Conservation (phyloP, 2,113 vertebrate genomes). For the pig (Sus scrofa) region T2T-Sscrofa CM000830.6:65762001-65762500, state of each 20-base stretch:
- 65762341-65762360: background rate
- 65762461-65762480: background rate
- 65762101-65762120: background rate
- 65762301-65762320: background rate
- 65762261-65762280: background rate
- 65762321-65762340: background rate
- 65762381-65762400: background rate
- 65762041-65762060: background rate
- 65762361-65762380: background rate
- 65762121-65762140: background rate
- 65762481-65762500: background rate
- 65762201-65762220: background rate
- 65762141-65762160: background rate
- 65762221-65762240: background rate
- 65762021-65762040: background rate
- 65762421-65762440: background rate
- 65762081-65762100: background rate
- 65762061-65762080: background rate
- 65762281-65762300: background rate
- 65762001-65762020: background rate
- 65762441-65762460: background rate
- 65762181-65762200: background rate
- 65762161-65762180: background rate
- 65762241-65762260: background rate
- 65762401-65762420: background rate